A percentile compares a stretch with the other conserved stretches of the same genome.
These are phyloP conservation scores for Ornithoptera alexandrae DNA, from an alignment of 2,888 invertebrate species.

Conservation along the genomic window DNA sequence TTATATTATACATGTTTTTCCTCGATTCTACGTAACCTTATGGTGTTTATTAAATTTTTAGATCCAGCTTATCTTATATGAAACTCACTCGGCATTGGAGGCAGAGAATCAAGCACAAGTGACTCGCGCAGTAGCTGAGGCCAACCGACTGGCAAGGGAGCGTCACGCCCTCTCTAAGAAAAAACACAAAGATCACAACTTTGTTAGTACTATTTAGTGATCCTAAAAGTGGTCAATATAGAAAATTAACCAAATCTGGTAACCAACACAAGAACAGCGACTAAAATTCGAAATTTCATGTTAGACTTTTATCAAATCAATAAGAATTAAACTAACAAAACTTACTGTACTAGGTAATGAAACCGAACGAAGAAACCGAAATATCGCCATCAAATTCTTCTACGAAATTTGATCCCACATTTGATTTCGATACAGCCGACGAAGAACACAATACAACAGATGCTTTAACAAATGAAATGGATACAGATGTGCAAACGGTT, in stretches of 20 bases:
- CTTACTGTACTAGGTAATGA: slow-evolving; percentile 37
- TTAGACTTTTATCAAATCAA: background rate
- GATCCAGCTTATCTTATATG: slow-evolving; percentile 89
- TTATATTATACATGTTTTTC: background rate
- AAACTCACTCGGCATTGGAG: slow-evolving; percentile 88
- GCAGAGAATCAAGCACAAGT: slow-evolving; percentile 89
- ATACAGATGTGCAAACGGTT: slow-evolving; percentile 38
- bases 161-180: slow-evolving; percentile 80
- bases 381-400: slow-evolving; percentile 43
- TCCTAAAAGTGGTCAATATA: background rate
- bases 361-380: slow-evolving; percentile 51
- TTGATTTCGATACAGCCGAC: slow-evolving; percentile 50
- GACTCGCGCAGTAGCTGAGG: slow-evolving; percentile 82
- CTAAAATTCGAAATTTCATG: too few relatives aligned
- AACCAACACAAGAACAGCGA: too few relatives aligned
- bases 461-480: slow-evolving; percentile 39
- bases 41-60: slow-evolving; percentile 42
- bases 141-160: slow-evolving; percentile 85
- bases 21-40: too few relatives aligned
- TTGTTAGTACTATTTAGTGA: slow-evolving; percentile 38
- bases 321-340: background rate
- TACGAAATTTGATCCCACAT: slow-evolving; percentile 47
- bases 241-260: background rate
- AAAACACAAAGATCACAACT: slow-evolving; percentile 49
- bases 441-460: slow-evolving; percentile 37